Percentiles rank a stretch among this genome's conserved stretches.
Evolutionary conservation across 2,888 invertebrate species (phyloP).

Genomic region (Tinea semifulvella): DNA sequence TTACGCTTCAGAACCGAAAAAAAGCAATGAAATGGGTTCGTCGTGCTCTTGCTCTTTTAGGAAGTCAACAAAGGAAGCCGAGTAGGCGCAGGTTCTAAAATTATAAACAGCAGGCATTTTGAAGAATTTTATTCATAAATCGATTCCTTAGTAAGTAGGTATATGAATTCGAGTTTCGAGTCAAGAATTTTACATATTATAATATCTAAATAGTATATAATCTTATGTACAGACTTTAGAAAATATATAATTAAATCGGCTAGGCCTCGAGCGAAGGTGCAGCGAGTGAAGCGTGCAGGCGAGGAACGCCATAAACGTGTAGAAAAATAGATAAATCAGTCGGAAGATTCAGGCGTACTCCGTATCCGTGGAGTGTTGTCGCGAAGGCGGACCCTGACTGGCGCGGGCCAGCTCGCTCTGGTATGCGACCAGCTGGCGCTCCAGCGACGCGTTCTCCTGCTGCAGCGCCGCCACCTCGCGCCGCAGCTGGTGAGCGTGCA

Average conservation of each 20-base stretch:
- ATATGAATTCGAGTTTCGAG: conserved; percentile 64
- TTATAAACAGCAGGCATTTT: neutral
- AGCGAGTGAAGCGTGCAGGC: conserved; percentile 57
- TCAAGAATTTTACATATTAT: conserved; percentile 66
- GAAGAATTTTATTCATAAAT: conserved; percentile 60
- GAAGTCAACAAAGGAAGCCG: no score
- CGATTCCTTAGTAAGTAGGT: conserved; percentile 64
- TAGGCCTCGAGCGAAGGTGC: conserved; percentile 10
- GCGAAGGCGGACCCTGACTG: conserved; percentile 54
- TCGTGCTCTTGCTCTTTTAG: no score
- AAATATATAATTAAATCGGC: conserved; percentile 39
- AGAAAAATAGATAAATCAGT: conserved; percentile 69
- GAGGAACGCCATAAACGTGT: conserved; percentile 64
- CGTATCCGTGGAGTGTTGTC: conserved; percentile 73
- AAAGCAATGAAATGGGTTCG: no score
- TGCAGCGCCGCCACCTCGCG: conserved; percentile 81
- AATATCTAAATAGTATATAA: conserved; percentile 28
- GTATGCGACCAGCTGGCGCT: conserved; percentile 83
- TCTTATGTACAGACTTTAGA: conserved; percentile 67
- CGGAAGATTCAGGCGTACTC: conserved; percentile 76
- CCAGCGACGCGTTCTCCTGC: conserved; percentile 84
- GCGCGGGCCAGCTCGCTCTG: conserved; percentile 73
- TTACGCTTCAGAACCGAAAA: no score
- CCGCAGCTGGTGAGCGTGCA: conserved; percentile 87
- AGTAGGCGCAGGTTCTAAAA: no score